phyloP scores from a whole-genome alignment of 2,888 invertebrate genomes.

The Dolichomitus sp. region DNA sequence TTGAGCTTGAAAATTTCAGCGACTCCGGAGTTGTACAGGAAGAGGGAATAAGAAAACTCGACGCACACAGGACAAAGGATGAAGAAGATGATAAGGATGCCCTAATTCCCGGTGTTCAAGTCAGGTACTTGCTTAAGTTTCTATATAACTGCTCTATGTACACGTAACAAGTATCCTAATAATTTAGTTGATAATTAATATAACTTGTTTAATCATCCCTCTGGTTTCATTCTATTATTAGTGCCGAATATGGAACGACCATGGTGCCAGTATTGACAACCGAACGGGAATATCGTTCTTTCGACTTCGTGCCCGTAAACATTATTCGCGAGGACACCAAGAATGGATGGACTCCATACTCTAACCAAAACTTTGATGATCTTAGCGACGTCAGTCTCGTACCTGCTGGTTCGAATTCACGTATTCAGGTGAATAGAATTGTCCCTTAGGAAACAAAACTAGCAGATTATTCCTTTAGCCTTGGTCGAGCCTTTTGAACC shows the following conservation, averaged over 20 bases:
- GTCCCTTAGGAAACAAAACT: not conserved
- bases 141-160: not conserved
- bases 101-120: slow-evolving; percentile 79
- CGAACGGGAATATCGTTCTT: slow-evolving; percentile 77
- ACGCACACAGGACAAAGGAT: slow-evolving; percentile 70
- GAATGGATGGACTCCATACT: slow-evolving; percentile 76
- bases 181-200: slow-evolving; percentile 16
- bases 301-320: slow-evolving; percentile 84
- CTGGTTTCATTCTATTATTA: slow-evolving; percentile 58
- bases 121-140: slow-evolving; percentile 73
- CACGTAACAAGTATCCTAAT: not conserved
- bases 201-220: not conserved
- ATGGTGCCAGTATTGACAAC: slow-evolving; percentile 84
- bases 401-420: slow-evolving; percentile 83
- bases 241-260: slow-evolving; percentile 83
- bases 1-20: slow-evolving; percentile 81
- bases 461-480: not conserved
- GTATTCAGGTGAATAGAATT: slow-evolving; percentile 79
- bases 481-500: not conserved
- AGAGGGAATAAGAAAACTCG: slow-evolving; percentile 76
- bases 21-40: slow-evolving; percentile 80
- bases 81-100: slow-evolving; percentile 74
- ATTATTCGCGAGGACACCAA: slow-evolving; percentile 83
- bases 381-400: slow-evolving; percentile 83
- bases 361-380: slow-evolving; percentile 81